Base-by-base conservation (phyloP, 2,113 vertebrate genomes). In the Gorsachius goisagi region DNA sequence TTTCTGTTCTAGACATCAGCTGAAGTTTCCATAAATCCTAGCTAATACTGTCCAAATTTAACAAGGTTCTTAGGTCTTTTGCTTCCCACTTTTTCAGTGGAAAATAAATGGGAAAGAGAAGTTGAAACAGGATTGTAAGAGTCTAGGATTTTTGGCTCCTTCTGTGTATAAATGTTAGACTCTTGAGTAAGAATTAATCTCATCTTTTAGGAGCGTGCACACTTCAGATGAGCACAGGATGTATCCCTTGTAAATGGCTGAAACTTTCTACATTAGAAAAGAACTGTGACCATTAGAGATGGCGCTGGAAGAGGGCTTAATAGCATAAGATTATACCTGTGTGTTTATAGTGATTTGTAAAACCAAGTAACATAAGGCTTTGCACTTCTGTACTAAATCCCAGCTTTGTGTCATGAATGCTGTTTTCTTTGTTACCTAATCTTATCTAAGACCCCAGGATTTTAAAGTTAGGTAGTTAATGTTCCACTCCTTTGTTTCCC, bases 361-460 rank as follows among this genome's bases (percentile, higher is more conserved):
- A 96, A 94, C 58, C 68, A 85, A 95, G 81, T 85, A 88, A 66
- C 88, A 56, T 93, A 76, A 91, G 74, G 47, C 41, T 94, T 95
- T 96, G 62, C 41, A 85, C 53, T 77, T 85, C 59, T 72, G 2
- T 73, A 67, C 79, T 95, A 95, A 96, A 97, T 93, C 81, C 39
- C 7, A 95, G 69, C 55, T 97, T 96, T 97, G 75, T 97, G 75
- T 91, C 68, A 60, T 33, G 52, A 90, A 76, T 93, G 67, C 58
- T 95, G 8, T 95, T 97, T 96, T 95, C 83, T 95, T 95, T 96
- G 89, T 97, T 94, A 93, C 62, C 53, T 96, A 95, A 95, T 97
- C 87, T 94, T 85, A 18, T 62, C 41, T 96, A 96, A 97, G 53
- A 96, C 88, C 58, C 94, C 68, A n/a, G 58, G 85, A 92, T 98